Evolutionary conservation across 2,888 invertebrate genomes (phyloP), one percentile per base, ranked within the genome.

Genomic region (Oligia strigilis): DNA sequence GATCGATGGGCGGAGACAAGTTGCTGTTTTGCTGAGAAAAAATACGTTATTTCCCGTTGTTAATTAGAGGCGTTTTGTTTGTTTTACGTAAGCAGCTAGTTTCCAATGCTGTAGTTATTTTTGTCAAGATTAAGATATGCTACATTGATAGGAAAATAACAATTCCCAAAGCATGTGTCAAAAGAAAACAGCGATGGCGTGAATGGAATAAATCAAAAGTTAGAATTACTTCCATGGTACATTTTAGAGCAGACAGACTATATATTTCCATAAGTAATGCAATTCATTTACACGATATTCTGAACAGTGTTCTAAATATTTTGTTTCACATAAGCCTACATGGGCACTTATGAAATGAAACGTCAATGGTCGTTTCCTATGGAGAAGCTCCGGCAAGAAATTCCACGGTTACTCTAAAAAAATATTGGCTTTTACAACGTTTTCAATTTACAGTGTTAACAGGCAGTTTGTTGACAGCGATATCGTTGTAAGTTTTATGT

Each of bases 1-100:
- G 80, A 79, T 80, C 78, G 79, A 82, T 81, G 66, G 78, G 69
- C 40, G 77, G 72, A 75, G 77, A 85, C 85, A 84, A 78, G 66
- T 75, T 66, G 43, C 52, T 76, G 70, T 80, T 83, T 73, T 83
- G 75, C 36, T 75, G 72, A 64, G 36, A 40, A 65, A 76, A 75
- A 74, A 43, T 67, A 69, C 40, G 60, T 67, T 46, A 58, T 69
- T 52, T 46, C 66, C 55, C 40, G 65, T 58, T 43, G n/a, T 49
- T 13, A 29, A 55, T 60, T 66, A n/a, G 17, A 78, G 0, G 9
- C 2, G 13, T 58, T 55, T 81, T 81, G 52, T 40, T 43, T 70
- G 40, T 64, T 65, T 70, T 72, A 13, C 36, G 23, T 40, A 52
- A 46, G 23, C 29, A 40, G 17, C 14, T n/a, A n/a, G 23, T 4